phyloP scores from a whole-genome alignment of 2,113 vertebrate species.

The Copsychus sechellarum region DNA sequence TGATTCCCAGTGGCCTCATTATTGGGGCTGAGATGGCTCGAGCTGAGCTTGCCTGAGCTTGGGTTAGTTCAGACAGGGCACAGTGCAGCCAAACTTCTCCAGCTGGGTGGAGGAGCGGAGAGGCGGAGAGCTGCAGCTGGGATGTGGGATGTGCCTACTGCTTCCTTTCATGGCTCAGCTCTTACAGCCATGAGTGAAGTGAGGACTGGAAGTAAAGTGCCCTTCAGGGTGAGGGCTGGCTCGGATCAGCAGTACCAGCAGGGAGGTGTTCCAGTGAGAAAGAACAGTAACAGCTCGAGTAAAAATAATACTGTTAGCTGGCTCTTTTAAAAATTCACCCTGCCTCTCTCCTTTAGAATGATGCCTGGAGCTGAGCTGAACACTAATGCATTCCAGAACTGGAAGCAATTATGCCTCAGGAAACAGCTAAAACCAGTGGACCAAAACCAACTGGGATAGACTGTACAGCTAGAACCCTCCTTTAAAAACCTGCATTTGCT shows the following conservation, averaged over 20 bases:
- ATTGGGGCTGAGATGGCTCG: fast-evolving
- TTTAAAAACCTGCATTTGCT: not conserved
- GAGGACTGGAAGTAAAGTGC: not conserved
- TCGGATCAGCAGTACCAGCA: not conserved
- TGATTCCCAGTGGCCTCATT: not conserved
- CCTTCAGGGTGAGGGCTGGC: not conserved
- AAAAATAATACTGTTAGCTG: conserved; percentile 16
- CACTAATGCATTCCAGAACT: conserved; percentile 15
- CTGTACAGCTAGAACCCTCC: not conserved
- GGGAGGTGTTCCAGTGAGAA: not conserved
- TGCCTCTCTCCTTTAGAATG: not conserved
- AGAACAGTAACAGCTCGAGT: not conserved
- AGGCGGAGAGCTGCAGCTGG: not conserved
- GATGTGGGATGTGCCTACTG: not conserved
- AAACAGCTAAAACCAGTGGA: not conserved
- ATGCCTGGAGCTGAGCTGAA: conserved; percentile 2
- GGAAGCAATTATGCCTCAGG: not conserved
- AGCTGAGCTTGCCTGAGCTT: not conserved
- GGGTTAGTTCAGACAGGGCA: conserved; percentile 26
- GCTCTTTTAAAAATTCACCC: conserved; percentile 9
- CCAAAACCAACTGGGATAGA: not conserved
- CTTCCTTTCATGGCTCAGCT: conserved; percentile 36
- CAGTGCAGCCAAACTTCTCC: conserved; percentile 12
- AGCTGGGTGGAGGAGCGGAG: conserved; percentile 10
- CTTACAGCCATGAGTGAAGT: not conserved